A percentile compares a stretch with the other conserved stretches of the same genome.
Evolutionary conservation across 2,797 vertebrate species (phyloP).

Genomic region (Anolis apletophallus): DNA sequence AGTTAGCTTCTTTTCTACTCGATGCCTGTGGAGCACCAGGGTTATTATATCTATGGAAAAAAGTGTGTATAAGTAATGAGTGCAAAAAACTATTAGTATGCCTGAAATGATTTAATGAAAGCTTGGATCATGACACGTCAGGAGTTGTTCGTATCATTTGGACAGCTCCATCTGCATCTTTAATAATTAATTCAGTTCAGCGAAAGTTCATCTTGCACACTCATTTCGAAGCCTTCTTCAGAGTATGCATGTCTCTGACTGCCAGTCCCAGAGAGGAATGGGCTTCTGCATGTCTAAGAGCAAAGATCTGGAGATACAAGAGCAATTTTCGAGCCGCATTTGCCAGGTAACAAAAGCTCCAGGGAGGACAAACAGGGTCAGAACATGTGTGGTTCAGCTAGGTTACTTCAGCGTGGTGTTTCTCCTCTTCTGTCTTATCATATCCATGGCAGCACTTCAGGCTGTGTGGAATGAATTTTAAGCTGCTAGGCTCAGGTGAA

Average conservation of each 20-base stretch:
- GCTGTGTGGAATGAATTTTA: constrained; percentile 89
- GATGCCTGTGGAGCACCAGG: constrained; percentile 83
- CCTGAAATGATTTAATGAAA: constrained; percentile 95
- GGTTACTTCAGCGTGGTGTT: constrained; percentile 90
- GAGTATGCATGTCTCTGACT: constrained; percentile 79
- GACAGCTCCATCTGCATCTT: constrained; percentile 99
- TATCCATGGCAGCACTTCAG: constrained; percentile 95
- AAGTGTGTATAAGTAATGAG: constrained; percentile 93
- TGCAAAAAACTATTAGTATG: constrained; percentile 92
- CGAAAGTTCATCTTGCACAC: constrained; percentile 92
- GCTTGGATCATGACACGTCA: constrained; percentile 97
- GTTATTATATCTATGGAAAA: constrained; percentile 54
- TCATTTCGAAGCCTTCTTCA: constrained; percentile 90
- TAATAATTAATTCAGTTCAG: constrained; percentile 99
- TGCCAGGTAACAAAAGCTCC: constrained; percentile 87
- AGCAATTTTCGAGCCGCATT: constrained; percentile 81
- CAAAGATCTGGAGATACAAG: constrained; percentile 89
- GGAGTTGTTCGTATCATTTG: constrained; percentile 94
- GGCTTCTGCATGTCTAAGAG: constrained; percentile 93
- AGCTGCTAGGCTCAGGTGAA: constrained; percentile 78
- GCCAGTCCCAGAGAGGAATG: constrained; percentile 85
- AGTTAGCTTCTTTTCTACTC: background rate
- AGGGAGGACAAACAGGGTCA: constrained; percentile 88
- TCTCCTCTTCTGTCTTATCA: constrained; percentile 94
- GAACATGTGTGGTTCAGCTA: constrained; percentile 89